Evolutionary conservation across 2,888 invertebrate genomes (phyloP).

Genomic region (Megastigmus dorsalis): DNA sequence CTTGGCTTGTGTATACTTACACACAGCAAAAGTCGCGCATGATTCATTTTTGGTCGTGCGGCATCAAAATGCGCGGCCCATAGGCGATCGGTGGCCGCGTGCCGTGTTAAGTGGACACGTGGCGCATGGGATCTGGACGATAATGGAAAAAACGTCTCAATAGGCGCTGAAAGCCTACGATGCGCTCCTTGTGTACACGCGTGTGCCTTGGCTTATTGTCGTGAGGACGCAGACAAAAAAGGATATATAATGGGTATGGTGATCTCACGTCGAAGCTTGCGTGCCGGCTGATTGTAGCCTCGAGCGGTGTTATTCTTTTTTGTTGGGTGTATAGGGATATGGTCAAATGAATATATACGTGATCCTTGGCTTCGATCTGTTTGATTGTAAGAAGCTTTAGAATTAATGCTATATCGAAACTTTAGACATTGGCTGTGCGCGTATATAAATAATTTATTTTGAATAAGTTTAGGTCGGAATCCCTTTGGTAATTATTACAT

Average conservation of each 20-base stretch:
- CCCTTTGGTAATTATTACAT: too few species aligned
- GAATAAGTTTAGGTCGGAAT: too few species aligned
- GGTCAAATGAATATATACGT: constrained; percentile 4
- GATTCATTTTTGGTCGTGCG: constrained; percentile 39
- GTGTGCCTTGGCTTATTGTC: not conserved
- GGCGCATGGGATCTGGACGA: constrained; percentile 39
- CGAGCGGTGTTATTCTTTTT: constrained; percentile 6
- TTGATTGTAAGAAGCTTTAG: too few species aligned
- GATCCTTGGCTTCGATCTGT: not conserved
- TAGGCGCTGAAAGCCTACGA: constrained; percentile 12
- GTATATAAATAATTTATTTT: too few species aligned
- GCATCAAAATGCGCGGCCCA: constrained; percentile 38
- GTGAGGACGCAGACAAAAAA: not conserved
- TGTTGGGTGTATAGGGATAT: not conserved
- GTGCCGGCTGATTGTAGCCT: constrained; percentile 40
- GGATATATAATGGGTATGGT: not conserved
- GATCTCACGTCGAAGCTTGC: not conserved
- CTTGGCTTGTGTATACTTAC: not conserved
- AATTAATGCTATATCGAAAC: too few species aligned
- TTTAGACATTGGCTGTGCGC: too few species aligned
- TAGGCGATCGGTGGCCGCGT: constrained; percentile 54
- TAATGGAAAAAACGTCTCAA: constrained; percentile 38
- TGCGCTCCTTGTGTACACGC: constrained; percentile 1
- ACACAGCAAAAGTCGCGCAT: not conserved
- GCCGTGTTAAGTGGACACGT: constrained; percentile 62